Evolutionary conservation across 2,113 vertebrate genomes (phyloP), one percentile per base, ranked within the genome.

Genomic region (Oreochromis aureus): DNA sequence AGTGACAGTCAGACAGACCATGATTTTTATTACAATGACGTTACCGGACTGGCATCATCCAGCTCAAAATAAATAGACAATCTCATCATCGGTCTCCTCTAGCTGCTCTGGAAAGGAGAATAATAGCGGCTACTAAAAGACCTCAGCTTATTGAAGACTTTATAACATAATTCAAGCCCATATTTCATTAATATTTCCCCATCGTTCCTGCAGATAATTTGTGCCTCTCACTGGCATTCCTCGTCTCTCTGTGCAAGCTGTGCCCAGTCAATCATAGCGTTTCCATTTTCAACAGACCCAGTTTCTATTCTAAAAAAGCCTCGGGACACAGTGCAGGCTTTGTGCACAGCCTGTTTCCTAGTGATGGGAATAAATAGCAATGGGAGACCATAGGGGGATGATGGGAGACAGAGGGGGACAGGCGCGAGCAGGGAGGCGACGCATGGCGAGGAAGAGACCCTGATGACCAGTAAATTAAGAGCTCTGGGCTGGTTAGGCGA

Each of bases 321-420:
- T 81, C 27, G 34, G 86, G 92, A 95, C 94, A 96, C 94, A 96
- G 94, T 87, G 95, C 73, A 58, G 92, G 92, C 95, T 95, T 95
- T 96, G 95, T 96, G 93, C 80, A 81, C 85, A 51, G 87, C 44
- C 93, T 82, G 92, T 96, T 91, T 95, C 93, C 91, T 89, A 89
- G 94, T 79, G 94, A 94, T 94, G 94, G 90, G 93, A 94, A 94
- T 94, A 94, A 96, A 96, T 94, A 94, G 93, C 91, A 89, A 89
- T 83, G 90, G 88, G 91, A 93, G 91, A 91, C 88, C 86, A 32
- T 39, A 88, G 86, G 83, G 86, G 87, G 92, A 91, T 87, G 87
- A 88, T 80, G 87, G 86, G 86, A 91, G 91, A 76, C 87, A 82
- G 87, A 82, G 85, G 61, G 88, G 87, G 92, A 83, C 85, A 84